phyloP scores from a whole-genome alignment of 2,888 invertebrate species.

The Pseudococcus viburni region DNA sequence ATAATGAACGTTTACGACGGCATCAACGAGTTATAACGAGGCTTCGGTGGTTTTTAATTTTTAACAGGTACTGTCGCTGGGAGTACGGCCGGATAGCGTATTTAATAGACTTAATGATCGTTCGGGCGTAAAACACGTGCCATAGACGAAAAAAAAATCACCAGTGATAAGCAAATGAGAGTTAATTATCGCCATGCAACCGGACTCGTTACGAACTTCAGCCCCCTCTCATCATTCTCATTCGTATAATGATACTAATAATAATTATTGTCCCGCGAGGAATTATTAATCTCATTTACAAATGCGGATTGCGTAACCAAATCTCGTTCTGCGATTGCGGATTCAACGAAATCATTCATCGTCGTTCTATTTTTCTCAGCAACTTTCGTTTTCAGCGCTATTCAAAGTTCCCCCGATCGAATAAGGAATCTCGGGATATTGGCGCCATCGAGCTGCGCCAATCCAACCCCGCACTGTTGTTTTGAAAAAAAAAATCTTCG shows the following conservation, averaged over 20 bases:
- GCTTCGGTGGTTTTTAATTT: slow-evolving; percentile 6
- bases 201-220: neutral
- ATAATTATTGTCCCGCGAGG: slow-evolving; percentile 23
- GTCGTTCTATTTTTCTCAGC: too few species aligned
- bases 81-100: neutral
- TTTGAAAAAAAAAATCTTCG: slow-evolving; percentile 11
- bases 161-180: slow-evolving; percentile 8
- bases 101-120: slow-evolving; percentile 48
- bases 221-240: neutral
- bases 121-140: slow-evolving; percentile 28
- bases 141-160: neutral
- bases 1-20: slow-evolving; percentile 50
- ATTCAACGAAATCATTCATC: too few species aligned
- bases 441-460: neutral
- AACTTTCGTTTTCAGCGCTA: neutral
- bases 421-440: too few species aligned
- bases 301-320: neutral
- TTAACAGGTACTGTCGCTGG: slow-evolving; percentile 24
- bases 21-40: slow-evolving; percentile 35
- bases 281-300: slow-evolving; percentile 28
- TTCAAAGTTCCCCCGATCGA: too few species aligned
- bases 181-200: slow-evolving; percentile 12
- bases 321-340: too few species aligned
- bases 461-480: neutral
- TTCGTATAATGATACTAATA: slow-evolving; percentile 18